Conservation (phyloP, 1,140 invertebrate species). For the Heliconius congener region DNA sequence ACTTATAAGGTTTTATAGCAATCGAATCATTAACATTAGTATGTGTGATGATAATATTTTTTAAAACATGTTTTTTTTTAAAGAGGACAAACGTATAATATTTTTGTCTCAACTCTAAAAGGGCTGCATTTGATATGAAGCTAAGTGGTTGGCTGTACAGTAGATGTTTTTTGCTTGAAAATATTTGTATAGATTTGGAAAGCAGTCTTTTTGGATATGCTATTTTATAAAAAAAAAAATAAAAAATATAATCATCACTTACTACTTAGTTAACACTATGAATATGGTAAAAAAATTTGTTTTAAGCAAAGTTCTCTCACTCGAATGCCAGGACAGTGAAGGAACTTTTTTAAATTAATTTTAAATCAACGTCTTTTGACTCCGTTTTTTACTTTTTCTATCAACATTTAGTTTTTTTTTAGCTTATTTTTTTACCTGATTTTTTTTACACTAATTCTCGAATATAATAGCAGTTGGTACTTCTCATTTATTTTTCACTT, state of each 20-base stretch:
- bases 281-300: constrained; percentile 74
- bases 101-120: constrained; percentile 41
- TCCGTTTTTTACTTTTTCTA: constrained; percentile 50
- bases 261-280: constrained; percentile 64
- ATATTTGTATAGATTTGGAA: constrained; percentile 57
- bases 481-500: constrained; percentile 4
- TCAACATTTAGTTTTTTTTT: constrained; percentile 57
- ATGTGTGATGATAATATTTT: constrained; percentile 48
- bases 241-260: constrained; percentile 48
- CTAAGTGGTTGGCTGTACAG: constrained; percentile 70
- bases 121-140: constrained; percentile 48
- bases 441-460: constrained; percentile 57
- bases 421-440: constrained; percentile 72
- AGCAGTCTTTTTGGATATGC: constrained; percentile 49
- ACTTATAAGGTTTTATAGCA: constrained; percentile 39
- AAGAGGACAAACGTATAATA: background rate
- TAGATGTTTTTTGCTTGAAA: constrained; percentile 71
- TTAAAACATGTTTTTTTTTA: background rate
- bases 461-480: constrained; percentile 45
- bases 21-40: constrained; percentile 47
- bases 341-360: constrained; percentile 28
- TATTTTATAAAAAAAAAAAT: constrained; percentile 12
- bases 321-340: constrained; percentile 17
- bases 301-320: constrained; percentile 46
- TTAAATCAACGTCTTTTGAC: constrained; percentile 37